Base-by-base conservation (phyloP, 2,113 vertebrate species). In the Ceyx margarethae region DNA sequence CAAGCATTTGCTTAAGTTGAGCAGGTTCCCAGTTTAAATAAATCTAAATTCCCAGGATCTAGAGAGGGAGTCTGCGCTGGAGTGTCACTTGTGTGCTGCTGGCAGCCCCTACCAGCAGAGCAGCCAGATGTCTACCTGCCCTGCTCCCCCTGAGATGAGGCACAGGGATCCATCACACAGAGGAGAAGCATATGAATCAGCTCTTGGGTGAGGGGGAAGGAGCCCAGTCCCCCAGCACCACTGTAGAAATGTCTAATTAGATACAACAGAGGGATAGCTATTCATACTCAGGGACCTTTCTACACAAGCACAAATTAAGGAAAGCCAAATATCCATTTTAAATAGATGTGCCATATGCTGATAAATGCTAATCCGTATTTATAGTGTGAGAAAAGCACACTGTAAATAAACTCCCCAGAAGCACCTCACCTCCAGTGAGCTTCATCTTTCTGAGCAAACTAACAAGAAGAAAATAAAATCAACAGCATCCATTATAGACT, bases 241-340 rank as follows among this genome's bases (percentile, higher is more conserved):
- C 1, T 15, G 86, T 6, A 76, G 69, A 73, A 85, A 87, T 29
- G 57, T 50, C 76, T 94, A 67, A 91, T 93, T 76, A 91, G 78
- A 67, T 57, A 60, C n/a, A 81, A 67, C 67, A 80, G 66, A 88
- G 67, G 35, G 79, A 87, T 11, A 73, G 78, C 85, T 87, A 81
- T 66, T 78, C 73, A 77, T 29, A 78, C 54, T 73, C 62, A n/a
- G 87, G 58, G 84, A 79, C 75, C 71, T 87, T 92, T 87, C 81
- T 45, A 74, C 67, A 93, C 5, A 50, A 67, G 88, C 75, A 84
- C 86, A 82, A 90, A 90, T 90, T 91, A 90, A 82, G 56, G 66
- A 81, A 93, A 91, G 80, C 3, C 88, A 96, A 95, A 87, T 95
- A 96, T 96, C 96, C 95, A 92, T 94, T 87, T 94, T 81, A 91